These are phyloP conservation scores for Apostichopus californicus DNA, from an alignment of 35 echinoderm and acorn worm genomes.

Conservation along the genomic window DNA sequence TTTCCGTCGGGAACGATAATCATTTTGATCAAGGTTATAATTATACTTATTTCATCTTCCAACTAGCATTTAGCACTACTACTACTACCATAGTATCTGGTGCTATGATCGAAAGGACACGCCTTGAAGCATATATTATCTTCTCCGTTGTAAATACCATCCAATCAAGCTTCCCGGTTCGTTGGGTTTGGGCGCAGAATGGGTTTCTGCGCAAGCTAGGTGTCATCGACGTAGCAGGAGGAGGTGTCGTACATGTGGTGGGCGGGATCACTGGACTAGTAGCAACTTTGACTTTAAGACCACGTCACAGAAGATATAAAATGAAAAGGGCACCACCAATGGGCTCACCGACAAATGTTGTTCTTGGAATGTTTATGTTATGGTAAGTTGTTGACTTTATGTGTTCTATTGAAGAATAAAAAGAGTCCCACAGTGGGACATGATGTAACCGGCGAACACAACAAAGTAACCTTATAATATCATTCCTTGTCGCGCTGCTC, in stretches of 20 bases:
- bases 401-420: too few relatives aligned
- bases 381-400: constrained; percentile 57
- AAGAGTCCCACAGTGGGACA: too few relatives aligned
- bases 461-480: too few relatives aligned
- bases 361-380: constrained; percentile 93
- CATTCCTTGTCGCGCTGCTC: too few relatives aligned
- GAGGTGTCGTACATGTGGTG: constrained; percentile 72
- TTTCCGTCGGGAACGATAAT: constrained; percentile 3
- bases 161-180: constrained; percentile 67
- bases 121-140: constrained; percentile 80
- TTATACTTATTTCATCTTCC: constrained; percentile 83
- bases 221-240: constrained; percentile 81
- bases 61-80: constrained; percentile 79
- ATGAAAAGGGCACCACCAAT: constrained; percentile 49
- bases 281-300: constrained; percentile 73
- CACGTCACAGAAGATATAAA: constrained; percentile 76
- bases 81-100: constrained; percentile 85
- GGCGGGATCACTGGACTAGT: constrained; percentile 81
- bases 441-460: too few relatives aligned
- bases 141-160: constrained; percentile 81
- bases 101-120: constrained; percentile 79
- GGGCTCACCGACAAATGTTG: constrained; percentile 84
- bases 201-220: constrained; percentile 67
- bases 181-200: constrained; percentile 69
- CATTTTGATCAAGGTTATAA: constrained; percentile 42